phyloP scores from a whole-genome alignment of 2,797 vertebrate species.

The Alauda arvensis region DNA sequence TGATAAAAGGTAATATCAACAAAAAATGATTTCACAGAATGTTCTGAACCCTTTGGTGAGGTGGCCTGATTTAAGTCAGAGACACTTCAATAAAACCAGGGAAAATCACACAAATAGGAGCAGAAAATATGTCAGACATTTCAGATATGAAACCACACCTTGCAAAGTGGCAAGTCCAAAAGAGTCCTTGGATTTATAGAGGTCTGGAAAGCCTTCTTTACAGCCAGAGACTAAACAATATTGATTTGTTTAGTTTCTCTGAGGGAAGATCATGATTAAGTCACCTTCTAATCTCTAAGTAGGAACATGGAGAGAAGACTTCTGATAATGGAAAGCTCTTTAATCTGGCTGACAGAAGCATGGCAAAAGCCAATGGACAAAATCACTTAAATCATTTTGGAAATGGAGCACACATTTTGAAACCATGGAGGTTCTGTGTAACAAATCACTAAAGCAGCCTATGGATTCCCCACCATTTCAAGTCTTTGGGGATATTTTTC shows the following conservation, averaged over 20 bases:
- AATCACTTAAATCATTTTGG: not conserved
- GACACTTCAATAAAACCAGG: not conserved
- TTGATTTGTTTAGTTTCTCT: conserved; percentile 3
- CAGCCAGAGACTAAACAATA: not conserved
- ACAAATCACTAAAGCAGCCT: not conserved
- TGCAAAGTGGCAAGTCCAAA: not conserved
- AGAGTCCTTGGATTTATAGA: not conserved
- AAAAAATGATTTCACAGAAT: not conserved
- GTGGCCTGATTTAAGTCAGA: not conserved
- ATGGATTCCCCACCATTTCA: not conserved
- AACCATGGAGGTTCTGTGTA: not conserved
- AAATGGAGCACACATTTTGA: not conserved
- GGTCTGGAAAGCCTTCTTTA: not conserved
- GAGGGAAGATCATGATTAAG: not conserved
- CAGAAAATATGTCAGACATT: not conserved
- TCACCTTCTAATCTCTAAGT: not conserved
- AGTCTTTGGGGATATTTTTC: not conserved
- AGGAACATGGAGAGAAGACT: not conserved
- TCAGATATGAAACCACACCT: not conserved
- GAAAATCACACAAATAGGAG: not conserved
- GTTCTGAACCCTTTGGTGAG: not conserved
- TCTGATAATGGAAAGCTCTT: not conserved
- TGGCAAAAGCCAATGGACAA: not conserved
- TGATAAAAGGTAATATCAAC: not conserved
- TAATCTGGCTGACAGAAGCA: not conserved